Evolutionary conservation across 1,140 invertebrate species (phyloP).

Genomic region (Coboldia fuscipes): DNA sequence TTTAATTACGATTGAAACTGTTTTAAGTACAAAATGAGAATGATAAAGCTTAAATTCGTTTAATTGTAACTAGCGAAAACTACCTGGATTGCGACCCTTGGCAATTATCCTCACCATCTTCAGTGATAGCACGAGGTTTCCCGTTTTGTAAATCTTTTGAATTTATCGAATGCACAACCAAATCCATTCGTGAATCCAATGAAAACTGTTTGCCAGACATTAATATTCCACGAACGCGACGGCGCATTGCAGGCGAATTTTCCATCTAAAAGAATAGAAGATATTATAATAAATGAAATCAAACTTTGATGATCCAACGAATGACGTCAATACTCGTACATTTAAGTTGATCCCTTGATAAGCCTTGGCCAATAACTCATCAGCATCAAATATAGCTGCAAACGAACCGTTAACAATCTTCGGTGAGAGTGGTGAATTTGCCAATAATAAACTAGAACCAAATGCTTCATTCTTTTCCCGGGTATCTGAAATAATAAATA

Average conservation of each 20-base stretch:
- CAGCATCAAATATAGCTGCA: constrained; percentile 82
- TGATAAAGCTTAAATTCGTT: too few species aligned
- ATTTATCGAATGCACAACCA: constrained; percentile 29
- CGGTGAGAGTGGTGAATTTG: constrained; percentile 90
- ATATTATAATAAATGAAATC: too few species aligned
- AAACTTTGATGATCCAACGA: not conserved
- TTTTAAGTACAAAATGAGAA: too few species aligned
- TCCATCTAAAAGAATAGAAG: constrained; percentile 10
- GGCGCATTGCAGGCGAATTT: constrained; percentile 40
- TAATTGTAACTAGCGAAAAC: too few species aligned
- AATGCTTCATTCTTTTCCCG: constrained; percentile 65
- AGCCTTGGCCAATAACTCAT: constrained; percentile 58
- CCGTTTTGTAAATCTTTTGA: constrained; percentile 1
- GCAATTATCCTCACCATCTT: constrained; percentile 16
- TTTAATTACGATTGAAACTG: too few species aligned
- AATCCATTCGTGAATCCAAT: constrained; percentile 73
- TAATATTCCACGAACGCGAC: constrained; percentile 64
- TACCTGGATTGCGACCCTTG: constrained; percentile 23
- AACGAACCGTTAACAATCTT: constrained; percentile 95
- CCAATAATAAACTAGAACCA: constrained; percentile 76
- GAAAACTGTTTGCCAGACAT: constrained; percentile 72
- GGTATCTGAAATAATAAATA: constrained; percentile 33
- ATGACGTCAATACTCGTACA: constrained; percentile 8
- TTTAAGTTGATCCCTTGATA: constrained; percentile 43
- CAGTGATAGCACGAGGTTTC: constrained; percentile 9